A percentile compares a stretch with the other conserved stretches of the same genome.
phyloP scores from a whole-genome alignment of 1,140 invertebrate genomes.

The Drosophila mojavensis region DNA sequence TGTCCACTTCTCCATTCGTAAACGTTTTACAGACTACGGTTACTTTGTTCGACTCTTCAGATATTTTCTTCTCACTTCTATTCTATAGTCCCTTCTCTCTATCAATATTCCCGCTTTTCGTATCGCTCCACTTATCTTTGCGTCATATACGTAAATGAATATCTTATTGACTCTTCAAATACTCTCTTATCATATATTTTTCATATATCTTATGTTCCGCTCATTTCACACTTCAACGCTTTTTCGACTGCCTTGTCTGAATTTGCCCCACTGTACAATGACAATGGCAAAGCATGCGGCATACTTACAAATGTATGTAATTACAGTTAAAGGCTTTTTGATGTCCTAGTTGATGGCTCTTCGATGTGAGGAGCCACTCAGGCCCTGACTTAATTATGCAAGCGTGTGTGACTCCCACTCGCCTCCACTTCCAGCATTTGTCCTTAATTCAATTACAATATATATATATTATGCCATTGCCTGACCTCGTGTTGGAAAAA shows the following conservation, averaged over 20 bases:
- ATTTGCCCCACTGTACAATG: neutral
- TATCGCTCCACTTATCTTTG: no score
- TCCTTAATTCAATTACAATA: constrained; percentile 1
- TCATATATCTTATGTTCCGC: no score
- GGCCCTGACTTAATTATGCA: constrained; percentile 24
- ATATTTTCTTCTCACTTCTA: no score
- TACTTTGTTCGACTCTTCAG: no score
- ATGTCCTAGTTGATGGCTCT: constrained; percentile 29
- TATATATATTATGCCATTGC: neutral
- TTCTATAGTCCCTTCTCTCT: no score
- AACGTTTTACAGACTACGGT: no score
- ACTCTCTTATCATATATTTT: no score
- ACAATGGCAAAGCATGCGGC: neutral
- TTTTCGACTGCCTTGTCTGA: neutral
- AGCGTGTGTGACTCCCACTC: constrained; percentile 4
- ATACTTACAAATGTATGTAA: constrained; percentile 28
- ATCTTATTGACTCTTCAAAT: no score
- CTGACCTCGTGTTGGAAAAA: constrained; percentile 1
- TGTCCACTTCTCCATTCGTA: no score
- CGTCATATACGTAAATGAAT: neutral
- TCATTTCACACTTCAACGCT: no score
- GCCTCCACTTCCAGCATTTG: neutral
- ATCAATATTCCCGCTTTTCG: no score
- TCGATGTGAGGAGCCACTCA: constrained; percentile 11
- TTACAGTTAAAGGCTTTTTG: constrained; percentile 43